Base-by-base conservation (phyloP, 2,888 invertebrate species). In the Tiphia femorata region DNA sequence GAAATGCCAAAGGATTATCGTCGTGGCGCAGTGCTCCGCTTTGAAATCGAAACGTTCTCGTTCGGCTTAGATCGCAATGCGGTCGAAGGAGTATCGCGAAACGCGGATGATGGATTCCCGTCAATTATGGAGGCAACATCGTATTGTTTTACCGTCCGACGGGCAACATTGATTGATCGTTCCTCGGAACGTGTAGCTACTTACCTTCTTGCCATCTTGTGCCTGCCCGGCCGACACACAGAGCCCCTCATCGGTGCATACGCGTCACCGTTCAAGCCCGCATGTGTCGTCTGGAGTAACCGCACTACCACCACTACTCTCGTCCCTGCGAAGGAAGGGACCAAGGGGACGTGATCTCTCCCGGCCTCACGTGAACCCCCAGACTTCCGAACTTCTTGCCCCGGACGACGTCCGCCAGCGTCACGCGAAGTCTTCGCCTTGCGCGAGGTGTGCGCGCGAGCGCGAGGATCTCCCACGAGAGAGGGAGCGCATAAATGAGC, bases 51-150 rank as follows among this genome's bases (percentile, higher is more conserved):
- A n/a, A n/a, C n/a, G n/a, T n/a, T n/a, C n/a, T n/a, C n/a, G n/a
- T n/a, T n/a, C n/a, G n/a, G n/a, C 23, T 17, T 38, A 19, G 25
- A 42, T 33, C 27, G 41, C 30, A 17, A 30, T 19, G 38, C 59
- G 55, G 44, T 41, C 44, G 55, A 54, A 54, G 62, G 60, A 73
- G 68, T n/a, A n/a, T 74, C 66, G 75, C 75, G 77, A 78, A 79
- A 78, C 72, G 73, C 75, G 78, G 78, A 82, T 82, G 83, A 83
- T 81, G 78, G 80, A 82, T 83, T 78, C 79, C 81, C 82, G 81
- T 82, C 82, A 83, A 82, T 83, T 83, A 83, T 79, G 74, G 80
- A 78, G 75, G 79, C 79, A 82, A 80, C 80, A 81, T 81, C 77
- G 82, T 82, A 83, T 81, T 82, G 82, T 83, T 83, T 82, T 81